phyloP scores from a whole-genome alignment of 2,113 vertebrate genomes.

The Epinephelus moara region DNA sequence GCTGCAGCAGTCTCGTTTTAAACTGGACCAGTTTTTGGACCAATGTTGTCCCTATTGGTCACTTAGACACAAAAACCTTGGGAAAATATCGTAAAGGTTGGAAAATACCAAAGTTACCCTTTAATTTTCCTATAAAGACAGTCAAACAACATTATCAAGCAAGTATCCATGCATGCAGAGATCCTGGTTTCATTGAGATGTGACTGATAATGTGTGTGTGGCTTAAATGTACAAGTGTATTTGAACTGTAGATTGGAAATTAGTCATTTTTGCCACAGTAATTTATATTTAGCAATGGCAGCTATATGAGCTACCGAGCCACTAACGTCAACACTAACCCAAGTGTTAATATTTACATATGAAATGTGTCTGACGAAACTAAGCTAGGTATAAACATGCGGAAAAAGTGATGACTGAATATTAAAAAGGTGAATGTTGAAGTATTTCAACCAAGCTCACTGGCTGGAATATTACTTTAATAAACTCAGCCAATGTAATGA shows the following conservation, averaged over 20 bases:
- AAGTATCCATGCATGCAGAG: neutral
- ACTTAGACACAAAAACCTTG: no score
- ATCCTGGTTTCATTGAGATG: neutral
- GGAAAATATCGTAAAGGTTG: no score
- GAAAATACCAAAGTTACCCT: no score
- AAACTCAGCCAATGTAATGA: neutral
- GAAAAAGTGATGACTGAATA: neutral
- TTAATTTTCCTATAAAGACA: neutral
- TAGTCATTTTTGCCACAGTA: neutral
- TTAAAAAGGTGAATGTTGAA: neutral
- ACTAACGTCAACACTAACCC: neutral
- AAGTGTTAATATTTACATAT: neutral
- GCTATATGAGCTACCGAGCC: neutral
- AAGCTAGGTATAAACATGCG: neutral
- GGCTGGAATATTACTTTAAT: neutral
- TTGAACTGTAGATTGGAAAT: neutral
- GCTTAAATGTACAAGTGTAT: neutral
- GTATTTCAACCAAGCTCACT: neutral
- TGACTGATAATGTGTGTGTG: neutral
- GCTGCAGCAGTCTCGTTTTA: no score
- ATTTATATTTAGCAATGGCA: neutral
- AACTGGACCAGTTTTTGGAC: no score
- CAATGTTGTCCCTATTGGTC: no score
- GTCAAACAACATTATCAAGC: neutral
- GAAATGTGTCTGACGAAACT: neutral